These are phyloP conservation scores for Pherbina coryleti DNA, from an alignment of 2,888 invertebrate genomes.

Conservation along the genomic window DNA sequence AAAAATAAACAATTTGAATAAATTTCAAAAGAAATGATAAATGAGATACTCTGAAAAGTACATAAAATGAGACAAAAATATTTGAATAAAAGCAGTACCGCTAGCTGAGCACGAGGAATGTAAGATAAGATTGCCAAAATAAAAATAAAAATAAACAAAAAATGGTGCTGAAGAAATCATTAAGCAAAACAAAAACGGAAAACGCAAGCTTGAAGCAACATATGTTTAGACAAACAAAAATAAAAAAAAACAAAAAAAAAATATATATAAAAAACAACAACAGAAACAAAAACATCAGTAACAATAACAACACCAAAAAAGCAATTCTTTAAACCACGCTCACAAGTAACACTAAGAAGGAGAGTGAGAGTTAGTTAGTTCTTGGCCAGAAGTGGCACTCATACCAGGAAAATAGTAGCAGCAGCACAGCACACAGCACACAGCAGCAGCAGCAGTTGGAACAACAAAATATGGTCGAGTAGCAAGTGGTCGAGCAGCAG, in stretches of 20 bases:
- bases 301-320: background rate
- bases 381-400: background rate
- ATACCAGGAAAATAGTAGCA: background rate
- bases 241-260: too few species aligned
- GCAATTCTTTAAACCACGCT: background rate
- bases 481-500: background rate
- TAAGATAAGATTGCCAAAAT: too few species aligned
- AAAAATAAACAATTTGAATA: too few species aligned
- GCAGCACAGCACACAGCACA: background rate
- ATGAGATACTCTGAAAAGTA: too few species aligned
- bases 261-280: too few species aligned
- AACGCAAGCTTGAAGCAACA: background rate
- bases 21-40: too few species aligned
- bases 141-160: too few species aligned
- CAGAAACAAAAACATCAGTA: too few species aligned
- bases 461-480: background rate
- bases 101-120: too few species aligned
- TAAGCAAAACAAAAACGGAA: slow-evolving; percentile 26
- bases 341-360: background rate
- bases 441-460: background rate
- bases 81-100: too few species aligned
- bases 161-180: background rate
- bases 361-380: background rate
- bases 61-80: too few species aligned
- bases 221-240: too few species aligned